Conservation (phyloP, 2,113 vertebrate genomes). For the Pica pica region DNA sequence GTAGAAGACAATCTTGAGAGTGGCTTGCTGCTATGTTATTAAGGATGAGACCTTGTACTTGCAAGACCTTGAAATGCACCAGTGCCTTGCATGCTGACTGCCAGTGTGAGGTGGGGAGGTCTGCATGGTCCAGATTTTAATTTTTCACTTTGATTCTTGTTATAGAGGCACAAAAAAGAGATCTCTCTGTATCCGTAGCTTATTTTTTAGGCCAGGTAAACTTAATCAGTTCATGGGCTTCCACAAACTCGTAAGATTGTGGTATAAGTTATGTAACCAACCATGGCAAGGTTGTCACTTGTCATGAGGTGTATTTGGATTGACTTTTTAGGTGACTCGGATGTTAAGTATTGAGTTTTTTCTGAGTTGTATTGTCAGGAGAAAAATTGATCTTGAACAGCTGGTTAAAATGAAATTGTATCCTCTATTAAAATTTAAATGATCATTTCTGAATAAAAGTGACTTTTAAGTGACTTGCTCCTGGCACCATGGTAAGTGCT, state of each 20-base stretch:
- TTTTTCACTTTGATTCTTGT: conserved; percentile 14
- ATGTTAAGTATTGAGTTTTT: conserved; percentile 27
- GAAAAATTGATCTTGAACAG: conserved; percentile 23
- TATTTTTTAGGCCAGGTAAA: not conserved
- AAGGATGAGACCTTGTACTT: conserved; percentile 52
- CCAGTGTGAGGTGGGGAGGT: not conserved
- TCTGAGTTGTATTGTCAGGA: conserved; percentile 1
- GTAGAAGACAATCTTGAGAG: conserved; percentile 51
- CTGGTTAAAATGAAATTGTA: not conserved
- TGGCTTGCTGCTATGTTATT: conserved; percentile 33
- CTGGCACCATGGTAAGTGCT: not conserved
- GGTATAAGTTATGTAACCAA: conserved; percentile 45
- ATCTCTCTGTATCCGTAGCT: not conserved
- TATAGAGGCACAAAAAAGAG: not conserved
- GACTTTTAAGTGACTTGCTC: conserved; percentile 26
- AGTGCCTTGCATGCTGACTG: conserved; percentile 12
- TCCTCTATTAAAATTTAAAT: conserved; percentile 1
- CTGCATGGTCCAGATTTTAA: not conserved
- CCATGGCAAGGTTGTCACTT: conserved; percentile 34
- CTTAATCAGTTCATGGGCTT: not conserved
- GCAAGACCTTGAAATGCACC: conserved; percentile 55
- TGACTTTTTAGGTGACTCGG: not conserved
- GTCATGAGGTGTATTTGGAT: conserved; percentile 40
- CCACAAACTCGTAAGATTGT: not conserved
- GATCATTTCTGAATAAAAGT: conserved; percentile 33